Evolutionary conservation across 2,797 vertebrate genomes (phyloP), one percentile per base, ranked within the genome.

Genomic region (Rousettus madagascariensis): DNA sequence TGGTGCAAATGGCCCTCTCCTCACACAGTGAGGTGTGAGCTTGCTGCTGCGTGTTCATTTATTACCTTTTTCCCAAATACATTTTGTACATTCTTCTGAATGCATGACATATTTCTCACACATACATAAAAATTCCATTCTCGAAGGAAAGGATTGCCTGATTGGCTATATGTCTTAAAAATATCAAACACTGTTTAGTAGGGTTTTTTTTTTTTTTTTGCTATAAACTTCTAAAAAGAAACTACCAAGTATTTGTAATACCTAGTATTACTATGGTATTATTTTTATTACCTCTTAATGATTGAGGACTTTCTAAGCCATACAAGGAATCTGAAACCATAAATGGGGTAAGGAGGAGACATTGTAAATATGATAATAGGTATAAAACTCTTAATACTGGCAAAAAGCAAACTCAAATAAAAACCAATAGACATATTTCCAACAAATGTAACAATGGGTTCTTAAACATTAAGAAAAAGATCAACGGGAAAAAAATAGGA

Each of bases 261-360:
- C 13, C 15, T 49, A 49, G 49, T 49, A 49, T 49, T 49, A 49
- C 49, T n/a, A 28, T 22, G 19, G 83, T 20, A 30, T 30, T 46
- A 86, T 59, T 94, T 85, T 91, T 86, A 85, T 74, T 85, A 80
- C 19, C 2, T 69, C 46, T 59, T 87, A 28, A 20, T 63, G 24
- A 8, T 9, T 30, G 12, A 92, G 65, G 53, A 26, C 26, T 86
- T 77, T 95, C 69, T 92, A 94, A 68, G 72, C 28, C 90, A 89
- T 13, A 61, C 16, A 85, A 46, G 46, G n/a, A 88, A 93, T 51
- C 20, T 61, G 41, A 95, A 94, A 83, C 26, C 66, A 90, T 49
- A 51, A 74, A 69, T 3, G 24, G 43, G 43, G 59, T 49, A 59
- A 7, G 46, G 5, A 3, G 30, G 22, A n/a, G 26, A 30, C 63